Percentiles rank a stretch among this genome's conserved stretches.
Conservation (phyloP, 2,888 invertebrate genomes). For the Epiperipatus broadwayi region DNA sequence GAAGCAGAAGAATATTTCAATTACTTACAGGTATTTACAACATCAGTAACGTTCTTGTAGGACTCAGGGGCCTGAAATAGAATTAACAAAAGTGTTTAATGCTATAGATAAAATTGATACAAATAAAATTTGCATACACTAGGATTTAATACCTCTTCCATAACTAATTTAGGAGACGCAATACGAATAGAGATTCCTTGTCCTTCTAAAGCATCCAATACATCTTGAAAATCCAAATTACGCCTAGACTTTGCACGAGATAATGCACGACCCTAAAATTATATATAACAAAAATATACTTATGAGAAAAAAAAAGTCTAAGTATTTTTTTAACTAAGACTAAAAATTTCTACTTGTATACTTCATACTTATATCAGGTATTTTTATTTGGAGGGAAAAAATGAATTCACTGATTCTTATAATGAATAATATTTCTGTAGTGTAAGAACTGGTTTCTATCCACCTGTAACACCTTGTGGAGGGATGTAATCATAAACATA, state of each 20-base stretch:
- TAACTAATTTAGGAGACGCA: conserved; percentile 94
- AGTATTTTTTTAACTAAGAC: no score
- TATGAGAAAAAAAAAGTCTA: not conserved
- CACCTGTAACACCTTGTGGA: no score
- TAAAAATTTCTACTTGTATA: not conserved
- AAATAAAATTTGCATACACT: conserved; percentile 14
- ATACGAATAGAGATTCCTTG: conserved; percentile 74
- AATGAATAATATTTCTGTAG: no score
- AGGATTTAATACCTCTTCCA: conserved; percentile 91
- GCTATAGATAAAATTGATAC: not conserved
- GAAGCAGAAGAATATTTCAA: conserved; percentile 15
- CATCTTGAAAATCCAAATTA: conserved; percentile 79
- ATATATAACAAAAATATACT: conserved; percentile 12
- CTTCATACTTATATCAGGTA: conserved; percentile 5
- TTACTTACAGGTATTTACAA: conserved; percentile 82
- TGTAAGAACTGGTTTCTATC: no score
- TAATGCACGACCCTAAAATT: conserved; percentile 66
- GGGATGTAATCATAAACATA: no score
- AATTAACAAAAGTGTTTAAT: no score
- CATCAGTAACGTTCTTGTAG: conserved; percentile 98
- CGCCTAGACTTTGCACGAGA: conserved; percentile 92
- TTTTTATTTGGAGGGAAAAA: no score
- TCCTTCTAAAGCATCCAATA: conserved; percentile 57
- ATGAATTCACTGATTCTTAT: no score
- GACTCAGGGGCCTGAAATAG: conserved; percentile 98